Evolutionary conservation across 2,797 vertebrate genomes (phyloP), one percentile per base, ranked within the genome.

Genomic region (Acrossocheilus fasciatus): DNA sequence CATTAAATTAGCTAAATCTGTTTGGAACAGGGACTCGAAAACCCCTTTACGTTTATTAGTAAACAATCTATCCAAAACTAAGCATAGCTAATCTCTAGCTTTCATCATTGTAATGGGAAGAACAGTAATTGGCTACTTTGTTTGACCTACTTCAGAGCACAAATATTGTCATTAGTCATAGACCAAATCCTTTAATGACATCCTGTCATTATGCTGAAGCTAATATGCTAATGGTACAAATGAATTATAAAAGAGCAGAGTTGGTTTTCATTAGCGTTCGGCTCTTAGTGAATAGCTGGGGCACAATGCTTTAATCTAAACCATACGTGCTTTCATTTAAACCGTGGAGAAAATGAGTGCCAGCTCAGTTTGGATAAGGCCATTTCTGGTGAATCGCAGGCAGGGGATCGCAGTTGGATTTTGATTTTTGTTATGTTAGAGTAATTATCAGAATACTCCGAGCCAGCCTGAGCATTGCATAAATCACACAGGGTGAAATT

Each of bases 211-310:
- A 91, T 81, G 81, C 83, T 74, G 72, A 82, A 86, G 87, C 89
- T 91, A 91, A 92, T 91, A 91, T 86, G 89, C 88, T 91, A 91
- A 92, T 92, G 86, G 86, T 86, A 89, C 90, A 90, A 91, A 91
- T 91, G 86, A 89, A 90, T 90, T 90, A 87, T 86, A 91, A 91
- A 90, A 91, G 86, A 90, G 90, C 72, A 86, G 86, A 79, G 83
- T 91, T 85, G 88, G 89, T 90, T 89, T 88, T 85, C 86, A 90
- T 88, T 88, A 88, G 69, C 70, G 39, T 84, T 47, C 59, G 62
- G 66, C 86, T 85, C 54, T 45, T 68, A 45, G 85, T 81, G 78
- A 90, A 87, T 88, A 74, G 75, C 83, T 87, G 50, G 77, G 87
- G 72, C 87, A 90, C 69, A 64, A 83, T 90, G 86, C 66, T 92